Evolutionary conservation across 2,888 invertebrate genomes (phyloP).

Genomic region (Pseudococcus viburni): DNA sequence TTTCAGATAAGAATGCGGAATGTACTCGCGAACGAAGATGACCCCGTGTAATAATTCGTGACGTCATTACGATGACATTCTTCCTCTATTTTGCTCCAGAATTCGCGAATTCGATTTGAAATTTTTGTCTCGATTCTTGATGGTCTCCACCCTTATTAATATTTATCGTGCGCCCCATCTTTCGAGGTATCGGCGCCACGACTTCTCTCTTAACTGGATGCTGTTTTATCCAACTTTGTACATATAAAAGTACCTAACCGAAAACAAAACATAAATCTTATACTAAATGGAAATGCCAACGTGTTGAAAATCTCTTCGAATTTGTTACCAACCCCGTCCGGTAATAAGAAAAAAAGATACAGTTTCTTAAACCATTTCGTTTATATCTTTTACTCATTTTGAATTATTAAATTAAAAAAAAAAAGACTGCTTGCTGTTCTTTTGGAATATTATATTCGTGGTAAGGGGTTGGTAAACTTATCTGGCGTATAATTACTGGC

Average conservation of each 20-base stretch:
- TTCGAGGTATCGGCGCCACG: background rate
- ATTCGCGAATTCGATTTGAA: background rate
- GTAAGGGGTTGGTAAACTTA: conserved; percentile 2
- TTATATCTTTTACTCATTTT: conserved; percentile 24
- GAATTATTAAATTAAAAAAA: conserved; percentile 54
- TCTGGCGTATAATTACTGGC: no score
- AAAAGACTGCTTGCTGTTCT: background rate
- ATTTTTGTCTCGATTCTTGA: background rate
- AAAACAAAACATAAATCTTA: conserved; percentile 44
- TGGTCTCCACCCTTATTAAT: conserved; percentile 16
- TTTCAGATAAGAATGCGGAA: conserved; percentile 48
- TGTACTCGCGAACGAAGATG: background rate
- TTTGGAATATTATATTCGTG: background rate
- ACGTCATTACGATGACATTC: conserved; percentile 12
- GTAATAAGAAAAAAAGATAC: background rate
- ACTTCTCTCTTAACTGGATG: conserved; percentile 2
- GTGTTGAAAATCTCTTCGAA: conserved; percentile 38
- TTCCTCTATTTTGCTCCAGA: background rate
- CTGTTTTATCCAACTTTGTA: conserved; percentile 19
- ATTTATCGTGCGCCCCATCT: conserved; percentile 24
- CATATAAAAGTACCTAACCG: background rate
- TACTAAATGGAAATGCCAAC: conserved; percentile 51
- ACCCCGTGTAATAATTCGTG: background rate
- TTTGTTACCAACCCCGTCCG: background rate
- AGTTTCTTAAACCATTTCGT: conserved; percentile 6